A percentile compares a stretch with the other conserved stretches of the same genome.
These are phyloP conservation scores for Cataglyphis livida DNA, from an alignment of 2,888 invertebrate genomes.

Conservation along the genomic window DNA sequence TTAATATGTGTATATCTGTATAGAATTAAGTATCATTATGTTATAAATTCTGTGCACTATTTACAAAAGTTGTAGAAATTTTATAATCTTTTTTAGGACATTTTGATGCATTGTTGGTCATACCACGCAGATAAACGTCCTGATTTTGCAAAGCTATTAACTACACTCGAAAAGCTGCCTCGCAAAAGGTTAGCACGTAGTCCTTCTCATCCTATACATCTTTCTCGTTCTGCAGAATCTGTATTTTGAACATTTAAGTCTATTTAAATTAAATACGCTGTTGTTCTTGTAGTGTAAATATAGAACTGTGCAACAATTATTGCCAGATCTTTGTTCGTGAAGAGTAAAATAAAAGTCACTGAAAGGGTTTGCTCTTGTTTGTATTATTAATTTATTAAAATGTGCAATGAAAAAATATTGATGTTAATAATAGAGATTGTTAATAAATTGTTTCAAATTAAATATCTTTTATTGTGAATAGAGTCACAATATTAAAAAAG, in stretches of 20 bases:
- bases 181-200: slow-evolving; percentile 98
- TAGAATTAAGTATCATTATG: slow-evolving; percentile 34
- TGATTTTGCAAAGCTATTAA: slow-evolving; percentile 95
- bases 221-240: slow-evolving; percentile 98
- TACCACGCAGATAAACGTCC: slow-evolving; percentile 94
- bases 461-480: slow-evolving; percentile 36
- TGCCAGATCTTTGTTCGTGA: slow-evolving; percentile 81
- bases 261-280: slow-evolving; percentile 81
- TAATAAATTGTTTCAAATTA: slow-evolving; percentile 34
- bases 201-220: slow-evolving; percentile 98
- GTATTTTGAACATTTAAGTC: slow-evolving; percentile 90
- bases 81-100: slow-evolving; percentile 89
- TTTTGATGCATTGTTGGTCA: slow-evolving; percentile 98
- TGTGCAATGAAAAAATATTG: slow-evolving; percentile 28
- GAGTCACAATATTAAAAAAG: background rate
- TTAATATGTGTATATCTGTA: slow-evolving; percentile 8
- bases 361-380: slow-evolving; percentile 67
- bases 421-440: slow-evolving; percentile 28
- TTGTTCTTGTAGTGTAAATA: slow-evolving; percentile 83
- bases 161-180: slow-evolving; percentile 95
- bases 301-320: slow-evolving; percentile 76
- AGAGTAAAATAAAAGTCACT: slow-evolving; percentile 78
- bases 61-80: slow-evolving; percentile 28
- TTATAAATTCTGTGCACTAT: slow-evolving; percentile 6
- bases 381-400: slow-evolving; percentile 55